A percentile compares a stretch with the other conserved stretches of the same genome.
Evolutionary conservation across 1,140 invertebrate genomes (phyloP).

Genomic region (Acromyrmex heyeri): DNA sequence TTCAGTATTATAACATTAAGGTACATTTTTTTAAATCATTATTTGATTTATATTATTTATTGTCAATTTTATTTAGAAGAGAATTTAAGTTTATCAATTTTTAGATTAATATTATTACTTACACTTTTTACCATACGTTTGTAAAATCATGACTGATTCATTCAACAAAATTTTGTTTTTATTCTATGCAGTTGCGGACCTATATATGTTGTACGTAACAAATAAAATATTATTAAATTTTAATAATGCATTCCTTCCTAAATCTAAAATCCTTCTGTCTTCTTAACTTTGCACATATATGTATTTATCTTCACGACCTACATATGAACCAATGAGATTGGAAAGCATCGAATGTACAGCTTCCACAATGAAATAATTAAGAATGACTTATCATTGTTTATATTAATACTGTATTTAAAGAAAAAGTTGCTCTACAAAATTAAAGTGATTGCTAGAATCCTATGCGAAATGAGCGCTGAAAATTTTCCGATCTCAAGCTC

Average conservation of each 20-base stretch:
- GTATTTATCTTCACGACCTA: background rate
- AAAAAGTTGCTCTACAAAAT: background rate
- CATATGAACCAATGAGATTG: conserved; percentile 1
- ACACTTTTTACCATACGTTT: background rate
- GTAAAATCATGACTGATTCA: background rate
- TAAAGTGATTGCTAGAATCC: background rate
- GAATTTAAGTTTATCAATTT: background rate
- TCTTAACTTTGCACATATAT: background rate
- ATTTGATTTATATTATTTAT: background rate
- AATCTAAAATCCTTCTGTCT: background rate
- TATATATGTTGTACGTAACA: background rate
- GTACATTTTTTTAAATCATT: background rate
- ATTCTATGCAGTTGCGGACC: background rate
- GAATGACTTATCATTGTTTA: background rate
- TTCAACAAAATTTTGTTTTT: background rate
- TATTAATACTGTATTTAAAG: background rate
- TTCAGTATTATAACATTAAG: conserved; percentile 44
- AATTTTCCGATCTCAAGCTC: background rate
- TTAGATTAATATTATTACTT: background rate
- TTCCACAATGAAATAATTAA: background rate
- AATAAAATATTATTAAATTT: conserved; percentile 46
- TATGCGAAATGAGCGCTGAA: background rate
- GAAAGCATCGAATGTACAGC: background rate
- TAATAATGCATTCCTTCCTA: background rate
- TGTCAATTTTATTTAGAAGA: background rate